Evolutionary conservation across 2,888 invertebrate species (phyloP).

Genomic region (Eledona agricola): DNA sequence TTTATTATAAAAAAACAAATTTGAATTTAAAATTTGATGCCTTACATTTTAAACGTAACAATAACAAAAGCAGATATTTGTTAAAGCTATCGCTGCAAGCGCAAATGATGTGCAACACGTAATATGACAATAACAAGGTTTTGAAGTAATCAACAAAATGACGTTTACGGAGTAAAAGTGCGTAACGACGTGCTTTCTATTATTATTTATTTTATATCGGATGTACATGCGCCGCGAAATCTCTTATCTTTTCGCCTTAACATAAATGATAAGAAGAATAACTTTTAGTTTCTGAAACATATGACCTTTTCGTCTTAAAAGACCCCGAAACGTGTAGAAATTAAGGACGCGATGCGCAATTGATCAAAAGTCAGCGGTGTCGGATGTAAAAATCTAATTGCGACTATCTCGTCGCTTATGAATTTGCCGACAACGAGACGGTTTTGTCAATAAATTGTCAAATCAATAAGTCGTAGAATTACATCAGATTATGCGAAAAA

Average conservation of each 20-base stretch:
- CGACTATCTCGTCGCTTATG: constrained; percentile 2
- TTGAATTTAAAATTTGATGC: no score
- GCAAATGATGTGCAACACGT: no score
- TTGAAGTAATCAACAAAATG: no score
- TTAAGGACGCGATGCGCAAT: constrained; percentile 16
- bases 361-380: no score
- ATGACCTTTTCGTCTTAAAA: constrained; percentile 16
- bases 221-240: constrained; percentile 13
- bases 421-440: constrained; percentile 37
- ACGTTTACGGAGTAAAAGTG: no score
- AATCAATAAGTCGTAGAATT: constrained; percentile 48
- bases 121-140: no score
- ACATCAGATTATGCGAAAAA: constrained; percentile 48
- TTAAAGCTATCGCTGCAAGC: no score
- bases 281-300: neutral
- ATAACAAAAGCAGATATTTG: no score
- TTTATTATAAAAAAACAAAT: no score
- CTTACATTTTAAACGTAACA: no score
- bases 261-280: constrained; percentile 10
- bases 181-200: no score
- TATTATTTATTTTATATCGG: no score
- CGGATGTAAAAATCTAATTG: neutral
- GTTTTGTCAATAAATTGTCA: constrained; percentile 48
- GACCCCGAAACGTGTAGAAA: constrained; percentile 9
- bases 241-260: constrained; percentile 16